Base-by-base conservation (phyloP, 2,797 vertebrate species). In the Semotilus atromaculatus region DNA sequence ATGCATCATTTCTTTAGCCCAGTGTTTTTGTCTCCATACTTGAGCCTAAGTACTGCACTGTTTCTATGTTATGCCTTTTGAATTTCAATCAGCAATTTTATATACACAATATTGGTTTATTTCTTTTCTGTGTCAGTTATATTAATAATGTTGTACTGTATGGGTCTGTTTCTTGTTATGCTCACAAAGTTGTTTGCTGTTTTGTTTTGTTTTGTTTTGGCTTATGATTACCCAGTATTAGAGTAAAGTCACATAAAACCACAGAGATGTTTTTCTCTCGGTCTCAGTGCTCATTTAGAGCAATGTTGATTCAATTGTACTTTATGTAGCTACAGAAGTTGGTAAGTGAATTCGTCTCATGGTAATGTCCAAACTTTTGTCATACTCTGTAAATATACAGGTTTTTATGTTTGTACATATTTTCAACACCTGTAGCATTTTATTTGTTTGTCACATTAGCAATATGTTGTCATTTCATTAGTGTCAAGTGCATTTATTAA, bases 311-410 rank as follows among this genome's bases (percentile, higher is more conserved):
- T 82, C 36, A 81, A 11, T 68, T 75, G 29, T 81, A 45, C 75
- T 64, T 74, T 71, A 29, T 64, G 26, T 31, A n/a, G n/a, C n/a
- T n/a, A 26, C 58, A 60, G 84, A 86, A 80, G 45, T 74, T 70
- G 75, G 58, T 68, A 71, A 86, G 89, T 89, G 86, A 88, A 89
- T 88, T 88, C 86, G 80, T 90, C 89, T 90, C 87, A 84, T 89
- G 83, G 89, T 88, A 89, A 66, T 26, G 71, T 31, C 51, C 23
- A 79, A 79, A 48, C 29, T 16, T 86, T 90, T 89, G 85, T 91
- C 76, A 91, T 91, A 92, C 90, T 90, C 87, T 95, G 94, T 95
- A 96, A 95, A 96, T 95, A 95, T 90, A 68, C 73, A 89, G 62
- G 89, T 78, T 91, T 92, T 91, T 91, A 92, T 90, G 92, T 89